phyloP scores from a whole-genome alignment of 1,140 invertebrate genomes.

The Nasonia vitripennis region DNA sequence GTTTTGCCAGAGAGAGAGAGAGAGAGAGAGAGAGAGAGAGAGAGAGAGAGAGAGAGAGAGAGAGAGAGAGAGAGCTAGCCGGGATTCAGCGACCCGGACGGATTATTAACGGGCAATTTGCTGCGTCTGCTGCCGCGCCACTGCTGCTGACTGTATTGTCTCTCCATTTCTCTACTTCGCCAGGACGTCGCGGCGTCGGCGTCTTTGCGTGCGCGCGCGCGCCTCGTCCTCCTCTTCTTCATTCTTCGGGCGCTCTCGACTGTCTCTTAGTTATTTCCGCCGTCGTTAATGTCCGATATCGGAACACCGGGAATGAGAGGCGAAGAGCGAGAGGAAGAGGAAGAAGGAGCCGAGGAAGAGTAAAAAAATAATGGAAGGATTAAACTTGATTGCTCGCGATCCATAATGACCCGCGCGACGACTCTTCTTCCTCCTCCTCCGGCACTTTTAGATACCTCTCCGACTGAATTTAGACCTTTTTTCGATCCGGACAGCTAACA shows the following conservation, averaged over 20 bases:
- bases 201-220: conserved; percentile 6
- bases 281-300: conserved; percentile 44
- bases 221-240: conserved; percentile 4
- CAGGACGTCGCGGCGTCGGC: conserved; percentile 35
- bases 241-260: conserved; percentile 44
- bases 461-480: conserved; percentile 29
- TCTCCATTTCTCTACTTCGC: conserved; percentile 63
- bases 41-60: no score
- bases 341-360: not conserved
- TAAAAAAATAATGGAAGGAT: conserved; percentile 47
- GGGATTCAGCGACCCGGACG: conserved; percentile 61
- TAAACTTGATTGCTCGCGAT: conserved; percentile 42
- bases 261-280: conserved; percentile 51
- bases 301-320: not conserved
- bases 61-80: conserved; percentile 51
- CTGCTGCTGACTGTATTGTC: conserved; percentile 74
- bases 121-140: conserved; percentile 73
- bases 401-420: conserved; percentile 24
- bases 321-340: not conserved
- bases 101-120: conserved; percentile 75
- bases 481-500: not conserved
- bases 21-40: conserved; percentile 22
- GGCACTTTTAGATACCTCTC: conserved; percentile 21
- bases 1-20: conserved; percentile 51
- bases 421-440: not conserved